Percentiles rank a stretch among this genome's conserved stretches.
Conservation (phyloP, 2,113 vertebrate genomes). For the Tetrao urogallus region DNA sequence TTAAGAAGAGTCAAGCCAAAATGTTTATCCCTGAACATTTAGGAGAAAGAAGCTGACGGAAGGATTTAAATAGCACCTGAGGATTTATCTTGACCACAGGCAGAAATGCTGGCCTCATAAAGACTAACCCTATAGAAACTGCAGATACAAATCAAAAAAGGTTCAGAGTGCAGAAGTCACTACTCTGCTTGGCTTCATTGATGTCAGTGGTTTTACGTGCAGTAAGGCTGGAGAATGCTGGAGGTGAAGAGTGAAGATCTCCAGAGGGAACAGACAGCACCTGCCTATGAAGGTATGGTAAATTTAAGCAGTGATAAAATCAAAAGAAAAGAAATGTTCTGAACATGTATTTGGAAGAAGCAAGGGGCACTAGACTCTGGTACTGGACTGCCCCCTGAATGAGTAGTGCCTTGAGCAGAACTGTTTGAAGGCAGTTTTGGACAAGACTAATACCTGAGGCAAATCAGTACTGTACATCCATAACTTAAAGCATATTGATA, state of each 20-base stretch:
- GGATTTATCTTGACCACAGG: not conserved
- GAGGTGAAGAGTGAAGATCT: not conserved
- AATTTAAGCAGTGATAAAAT: not conserved
- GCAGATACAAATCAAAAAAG: not conserved
- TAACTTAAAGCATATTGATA: not conserved
- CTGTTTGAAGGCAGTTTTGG: not conserved
- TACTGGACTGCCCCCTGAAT: rapidly evolving
- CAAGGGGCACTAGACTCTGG: rapidly evolving
- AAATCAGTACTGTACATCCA: not conserved
- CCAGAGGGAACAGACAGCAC: not conserved
- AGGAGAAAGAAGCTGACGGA: not conserved
- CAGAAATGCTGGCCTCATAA: not conserved
- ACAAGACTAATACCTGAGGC: not conserved
- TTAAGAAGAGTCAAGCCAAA: not conserved
- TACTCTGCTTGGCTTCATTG: not conserved
- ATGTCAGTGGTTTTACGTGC: not conserved
- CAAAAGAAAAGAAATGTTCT: not conserved
- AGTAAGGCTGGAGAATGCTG: not conserved
- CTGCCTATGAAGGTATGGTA: not conserved
- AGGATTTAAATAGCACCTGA: not conserved
- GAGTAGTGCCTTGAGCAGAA: not conserved
- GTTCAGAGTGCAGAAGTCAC: not conserved
- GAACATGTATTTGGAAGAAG: not conserved
- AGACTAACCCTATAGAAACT: not conserved
- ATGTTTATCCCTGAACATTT: not conserved